Base-by-base conservation (phyloP, 2,113 vertebrate genomes). In the Ceyx margarethae region DNA sequence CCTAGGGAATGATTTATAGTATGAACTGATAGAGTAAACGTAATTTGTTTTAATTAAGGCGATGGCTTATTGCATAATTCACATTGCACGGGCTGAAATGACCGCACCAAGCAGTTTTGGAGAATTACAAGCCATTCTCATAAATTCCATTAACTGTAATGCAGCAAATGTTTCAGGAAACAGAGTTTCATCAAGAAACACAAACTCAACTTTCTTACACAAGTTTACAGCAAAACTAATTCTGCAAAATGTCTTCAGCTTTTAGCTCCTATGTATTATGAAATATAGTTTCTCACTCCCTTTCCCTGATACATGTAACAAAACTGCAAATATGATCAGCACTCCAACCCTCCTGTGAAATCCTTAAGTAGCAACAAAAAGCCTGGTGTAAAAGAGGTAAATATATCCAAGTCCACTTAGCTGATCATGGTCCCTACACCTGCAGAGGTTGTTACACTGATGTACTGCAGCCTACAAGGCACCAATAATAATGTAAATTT, bases 31-130 rank as follows among this genome's bases (percentile, higher is more conserved):
- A 96, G 92, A 93, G 95, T 95, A 96, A 96, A 97, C 3, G 94
- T 91, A 93, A 97, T 98, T 97, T 97, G 91, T 98, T 97, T 97
- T 97, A 97, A 98, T 98, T 97, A 97, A 96, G 94, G 92, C 62
- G 58, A 97, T 97, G 89, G 93, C 66, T 97, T 97, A 96, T 97
- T 97, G 96, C 96, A 97, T 97, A 97, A 97, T 97, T 97, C 96
- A 97, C 96, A 66, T 86, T 91, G 95, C 43, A 17, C 85, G 66
- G 37, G 94, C 81, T 95, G 79, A 95, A 97, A 97, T 96, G 96
- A 96, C 96, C 25, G 33, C 68, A 82, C 82, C 76, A 95, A 94
- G 95, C 96, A 97, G 95, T 97, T 96, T 89, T 74, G 81, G 95
- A 95, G 95, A 97, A 96, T 93, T 96, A 96, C 94, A 96, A 89